Percentiles rank a stretch among this genome's conserved stretches.
phyloP scores from a whole-genome alignment of 1,140 invertebrate species.

The Sarcophaga bullata region DNA sequence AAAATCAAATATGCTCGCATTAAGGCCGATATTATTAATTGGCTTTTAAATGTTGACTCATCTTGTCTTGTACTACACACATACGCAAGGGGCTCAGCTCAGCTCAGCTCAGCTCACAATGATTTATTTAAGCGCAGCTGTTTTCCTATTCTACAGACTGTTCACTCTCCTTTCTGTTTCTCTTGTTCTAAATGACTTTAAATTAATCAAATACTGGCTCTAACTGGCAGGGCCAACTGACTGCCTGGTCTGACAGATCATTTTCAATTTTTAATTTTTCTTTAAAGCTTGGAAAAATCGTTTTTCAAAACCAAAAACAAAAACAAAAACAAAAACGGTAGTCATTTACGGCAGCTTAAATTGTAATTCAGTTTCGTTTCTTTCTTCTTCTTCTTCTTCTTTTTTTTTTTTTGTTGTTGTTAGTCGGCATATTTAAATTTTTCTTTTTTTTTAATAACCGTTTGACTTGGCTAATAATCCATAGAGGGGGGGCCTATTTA shows the following conservation, averaged over 20 bases:
- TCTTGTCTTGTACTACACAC: not conserved
- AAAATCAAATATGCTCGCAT: too few relatives aligned
- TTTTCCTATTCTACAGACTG: too few relatives aligned
- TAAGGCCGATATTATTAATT: not conserved
- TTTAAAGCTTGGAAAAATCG: too few relatives aligned
- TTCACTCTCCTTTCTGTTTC: not conserved
- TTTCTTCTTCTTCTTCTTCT: too few relatives aligned
- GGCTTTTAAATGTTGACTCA: constrained; percentile 21
- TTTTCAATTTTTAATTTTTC: too few relatives aligned
- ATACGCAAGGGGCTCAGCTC: not conserved
- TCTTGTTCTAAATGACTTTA: constrained; percentile 3
- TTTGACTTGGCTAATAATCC: not conserved
- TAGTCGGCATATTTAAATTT: not conserved
- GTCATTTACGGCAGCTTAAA: not conserved
- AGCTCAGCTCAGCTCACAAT: not conserved
- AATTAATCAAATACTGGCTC: not conserved
- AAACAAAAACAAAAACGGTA: not conserved
- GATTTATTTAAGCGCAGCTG: not conserved
- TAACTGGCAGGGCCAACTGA: too few relatives aligned
- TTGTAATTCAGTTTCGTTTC: not conserved
- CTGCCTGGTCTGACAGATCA: too few relatives aligned
- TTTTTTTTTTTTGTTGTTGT: too few relatives aligned
- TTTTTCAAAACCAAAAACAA: too few relatives aligned
- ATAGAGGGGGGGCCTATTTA: not conserved
- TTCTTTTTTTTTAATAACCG: not conserved